These are phyloP conservation scores for Copidosoma aretas DNA, from an alignment of 2,888 invertebrate genomes.

Conservation along the genomic window DNA sequence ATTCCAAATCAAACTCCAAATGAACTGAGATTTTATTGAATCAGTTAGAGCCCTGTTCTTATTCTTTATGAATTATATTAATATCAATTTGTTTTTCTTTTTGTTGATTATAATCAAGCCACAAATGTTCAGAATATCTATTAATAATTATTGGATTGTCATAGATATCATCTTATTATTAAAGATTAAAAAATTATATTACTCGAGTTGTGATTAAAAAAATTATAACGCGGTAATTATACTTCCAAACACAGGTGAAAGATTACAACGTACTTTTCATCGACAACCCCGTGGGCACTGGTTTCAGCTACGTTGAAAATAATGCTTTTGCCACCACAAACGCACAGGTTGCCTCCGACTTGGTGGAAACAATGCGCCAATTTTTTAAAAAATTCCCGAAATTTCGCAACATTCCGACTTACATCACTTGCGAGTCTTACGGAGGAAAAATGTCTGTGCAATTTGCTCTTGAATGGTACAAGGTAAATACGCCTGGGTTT, in stretches of 20 bases:
- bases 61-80: no score
- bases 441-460: slow-evolving; percentile 93
- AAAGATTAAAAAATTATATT: no score
- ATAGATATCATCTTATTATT: no score
- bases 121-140: no score
- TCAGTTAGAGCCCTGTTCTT: no score
- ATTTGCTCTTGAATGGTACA: slow-evolving; percentile 70
- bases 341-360: slow-evolving; percentile 75
- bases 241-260: slow-evolving; percentile 66
- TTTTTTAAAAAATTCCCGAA: slow-evolving; percentile 74
- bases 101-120: no score
- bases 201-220: neutral
- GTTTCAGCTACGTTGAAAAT: slow-evolving; percentile 80
- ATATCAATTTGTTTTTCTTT: no score
- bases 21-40: no score
- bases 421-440: slow-evolving; percentile 89
- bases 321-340: slow-evolving; percentile 67
- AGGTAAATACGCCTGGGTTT: slow-evolving; percentile 57
- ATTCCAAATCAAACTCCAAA: no score
- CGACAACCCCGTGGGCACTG: slow-evolving; percentile 90
- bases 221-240: neutral
- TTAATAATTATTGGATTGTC: no score
- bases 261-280: slow-evolving; percentile 85
- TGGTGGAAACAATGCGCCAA: slow-evolving; percentile 74
- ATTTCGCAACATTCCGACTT: slow-evolving; percentile 77